Base-by-base conservation (phyloP, 2,888 invertebrate genomes). In the Cheilosia vernalis region DNA sequence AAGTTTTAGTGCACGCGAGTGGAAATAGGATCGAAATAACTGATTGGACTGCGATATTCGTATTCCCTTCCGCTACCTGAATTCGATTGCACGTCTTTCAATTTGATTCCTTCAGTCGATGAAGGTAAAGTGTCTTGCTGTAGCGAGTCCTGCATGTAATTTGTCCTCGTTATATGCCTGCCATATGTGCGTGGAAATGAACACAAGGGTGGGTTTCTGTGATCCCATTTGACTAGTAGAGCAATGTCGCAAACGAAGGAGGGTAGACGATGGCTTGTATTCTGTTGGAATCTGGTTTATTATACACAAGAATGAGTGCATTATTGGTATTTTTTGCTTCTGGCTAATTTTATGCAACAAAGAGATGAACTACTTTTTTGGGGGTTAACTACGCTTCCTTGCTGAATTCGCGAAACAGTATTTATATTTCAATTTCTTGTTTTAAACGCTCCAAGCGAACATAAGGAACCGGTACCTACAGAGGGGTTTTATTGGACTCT, bases 161-260 rank as follows among this genome's bases (percentile, higher is more conserved):
- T 27, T 55, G 40, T 44, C 21, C 42, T 60, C 19, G 17, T 67
- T 56, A 3, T n/a, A 10, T 51, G 60, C 10, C 0, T 24, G 15
- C 15, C 69, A 47, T 55, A 56, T 69, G 77, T 63, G 53, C 44
- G 24, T 40, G 13, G 10, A 47, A 40, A 37, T 49, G 27, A 30
- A 30, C 30, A 63, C 30, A 47, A 55, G 69, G 74, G 60, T 44
- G 13, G 47, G 19, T 47, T 47, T 72, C 58, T 74, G 66, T 64
- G 42, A 69, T 72, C 66, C 19, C 30, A 49, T 78, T 70, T 51
- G 56, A 58, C 69, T 69, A 27, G 63, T 70, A 37, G 4, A 37
- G 64, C 37, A 58, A 70, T 70, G 49, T 19, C 7, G 27, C 37
- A 51, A 13, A 44, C 4, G 15, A 10, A 7, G 4, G 1, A 30